A percentile compares a stretch with the other conserved stretches of the same genome.
Conservation (phyloP, 2,888 invertebrate species). For the Ethmia dodecea region DNA sequence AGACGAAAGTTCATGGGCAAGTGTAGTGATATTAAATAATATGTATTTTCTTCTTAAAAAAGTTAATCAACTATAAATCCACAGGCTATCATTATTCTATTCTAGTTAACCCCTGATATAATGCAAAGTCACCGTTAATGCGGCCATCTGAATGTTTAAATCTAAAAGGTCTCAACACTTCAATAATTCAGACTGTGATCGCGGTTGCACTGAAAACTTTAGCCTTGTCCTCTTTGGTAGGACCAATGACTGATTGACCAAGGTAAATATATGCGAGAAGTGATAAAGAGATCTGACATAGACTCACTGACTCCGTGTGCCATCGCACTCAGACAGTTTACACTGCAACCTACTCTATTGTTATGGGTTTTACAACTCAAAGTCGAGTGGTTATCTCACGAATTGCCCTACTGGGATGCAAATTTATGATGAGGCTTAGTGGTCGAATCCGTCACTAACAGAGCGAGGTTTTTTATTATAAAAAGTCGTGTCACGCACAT, state of each 20-base stretch:
- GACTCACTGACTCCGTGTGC: too few relatives aligned
- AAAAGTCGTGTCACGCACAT: conserved; percentile 52
- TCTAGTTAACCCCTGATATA: too few relatives aligned
- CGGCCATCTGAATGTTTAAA: too few relatives aligned
- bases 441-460: conserved; percentile 33
- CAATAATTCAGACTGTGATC: conserved; percentile 48
- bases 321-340: too few relatives aligned
- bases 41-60: too few relatives aligned
- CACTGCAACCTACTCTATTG: conserved; percentile 18
- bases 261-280: conserved; percentile 43
- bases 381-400: not conserved
- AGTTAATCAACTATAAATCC: too few relatives aligned
- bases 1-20: too few relatives aligned
- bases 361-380: conserved; percentile 11
- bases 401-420: not conserved
- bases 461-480: conserved; percentile 46
- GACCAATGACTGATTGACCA: conserved; percentile 55
- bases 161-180: too few relatives aligned
- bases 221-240: conserved; percentile 58
- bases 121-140: too few relatives aligned
- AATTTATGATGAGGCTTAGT: conserved; percentile 12
- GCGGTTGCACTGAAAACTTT: conserved; percentile 53
- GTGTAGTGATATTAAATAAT: too few relatives aligned
- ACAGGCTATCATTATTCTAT: too few relatives aligned
- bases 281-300: too few relatives aligned